Base-by-base conservation (phyloP, 2,888 invertebrate species). In the Gonocerus acuteangulatus region DNA sequence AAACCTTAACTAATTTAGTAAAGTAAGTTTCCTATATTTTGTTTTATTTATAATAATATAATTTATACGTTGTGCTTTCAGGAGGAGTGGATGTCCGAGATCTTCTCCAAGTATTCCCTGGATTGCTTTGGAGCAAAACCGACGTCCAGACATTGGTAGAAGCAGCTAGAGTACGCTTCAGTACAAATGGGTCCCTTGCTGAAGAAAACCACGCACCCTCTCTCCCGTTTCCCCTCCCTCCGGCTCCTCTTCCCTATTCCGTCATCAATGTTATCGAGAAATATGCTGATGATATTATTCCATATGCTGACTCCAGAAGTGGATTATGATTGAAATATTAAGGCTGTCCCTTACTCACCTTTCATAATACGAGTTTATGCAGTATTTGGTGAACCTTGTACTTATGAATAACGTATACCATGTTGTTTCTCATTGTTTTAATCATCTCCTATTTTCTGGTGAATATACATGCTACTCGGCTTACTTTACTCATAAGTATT, bases 281-380 rank as follows among this genome's bases (percentile, higher is more conserved):
- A 75, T 71, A 74, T 21, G 80, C 76, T 62, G 85, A 86, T 74
- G 77, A 75, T 61, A 77, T 86, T 64, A 76, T 77, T 64, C 84
- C 85, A 62, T 84, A 86, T 74, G 84, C 86, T 2, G 87, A 87
- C 73, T 83, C 84, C 69, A 78, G 87, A 71, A 86, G 85, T 63
- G 84, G 82, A 15, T 39, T 15, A 39, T 39, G n/a, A 87, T n/a
- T n/a, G n/a, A n/a, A n/a, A n/a, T n/a, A n/a, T n/a, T n/a, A n/a
- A n/a, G n/a, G n/a, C n/a, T n/a, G n/a, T n/a, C n/a, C n/a, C n/a
- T n/a, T n/a, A n/a, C n/a, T n/a, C n/a, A n/a, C n/a, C n/a, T n/a
- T n/a, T n/a, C n/a, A n/a, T n/a, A n/a, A n/a, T n/a, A n/a, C n/a
- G n/a, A n/a, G n/a, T n/a, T n/a, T n/a, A n/a, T n/a, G n/a, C n/a